A percentile compares a stretch with the other conserved stretches of the same genome.
Conservation (phyloP, 2,113 vertebrate species). For the Cygnus atratus region DNA sequence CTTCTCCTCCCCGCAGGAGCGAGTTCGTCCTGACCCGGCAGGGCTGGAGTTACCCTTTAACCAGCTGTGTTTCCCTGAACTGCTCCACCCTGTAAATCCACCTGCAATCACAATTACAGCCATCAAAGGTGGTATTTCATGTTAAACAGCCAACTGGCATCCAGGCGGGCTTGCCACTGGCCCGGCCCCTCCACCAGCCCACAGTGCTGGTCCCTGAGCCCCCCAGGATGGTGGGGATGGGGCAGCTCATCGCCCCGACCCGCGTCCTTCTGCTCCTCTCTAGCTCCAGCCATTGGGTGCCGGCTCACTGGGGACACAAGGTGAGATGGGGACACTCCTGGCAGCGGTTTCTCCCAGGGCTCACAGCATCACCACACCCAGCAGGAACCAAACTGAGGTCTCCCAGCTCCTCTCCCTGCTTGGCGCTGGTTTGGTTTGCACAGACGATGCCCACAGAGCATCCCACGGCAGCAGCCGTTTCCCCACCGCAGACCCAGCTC, state of each 20-base stretch:
- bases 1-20: neutral
- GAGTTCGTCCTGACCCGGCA: neutral
- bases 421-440: neutral
- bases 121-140: neutral
- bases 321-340: neutral
- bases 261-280: neutral
- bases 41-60: constrained; percentile 53
- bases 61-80: constrained; percentile 5
- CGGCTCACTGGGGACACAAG: neutral
- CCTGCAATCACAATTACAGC: constrained; percentile 30
- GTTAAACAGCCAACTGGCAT: neutral
- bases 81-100: constrained; percentile 60
- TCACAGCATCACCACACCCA: neutral
- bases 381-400: neutral
- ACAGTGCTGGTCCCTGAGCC: fast-evolving
- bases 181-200: neutral
- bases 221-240: neutral
- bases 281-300: neutral
- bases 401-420: neutral
- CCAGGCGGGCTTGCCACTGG: neutral
- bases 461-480: neutral
- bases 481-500: neutral
- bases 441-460: neutral
- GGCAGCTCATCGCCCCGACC: neutral
- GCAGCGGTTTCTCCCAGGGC: neutral